Evolutionary conservation across 2,113 vertebrate genomes (phyloP).

Genomic region (Alaudala cheleensis): DNA sequence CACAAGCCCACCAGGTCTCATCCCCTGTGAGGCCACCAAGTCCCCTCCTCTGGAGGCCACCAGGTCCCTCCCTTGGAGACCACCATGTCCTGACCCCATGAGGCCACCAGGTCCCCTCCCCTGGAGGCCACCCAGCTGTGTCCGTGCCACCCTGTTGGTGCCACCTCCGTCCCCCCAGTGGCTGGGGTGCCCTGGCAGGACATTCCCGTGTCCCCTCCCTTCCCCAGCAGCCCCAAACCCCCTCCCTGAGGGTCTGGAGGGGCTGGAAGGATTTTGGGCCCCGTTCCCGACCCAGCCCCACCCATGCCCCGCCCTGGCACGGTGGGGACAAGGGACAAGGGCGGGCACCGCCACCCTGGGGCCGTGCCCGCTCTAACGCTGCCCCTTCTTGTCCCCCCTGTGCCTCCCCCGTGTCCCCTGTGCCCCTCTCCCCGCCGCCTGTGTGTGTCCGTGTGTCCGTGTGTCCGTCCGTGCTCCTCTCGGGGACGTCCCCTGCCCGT

Average conservation of each 20-base stretch:
- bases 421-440: not conserved
- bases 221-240: not conserved
- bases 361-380: conserved; percentile 65
- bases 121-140: not conserved
- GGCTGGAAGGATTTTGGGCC: not conserved
- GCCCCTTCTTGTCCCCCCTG: conserved; percentile 74
- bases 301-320: not conserved
- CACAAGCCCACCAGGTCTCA: not conserved
- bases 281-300: not conserved
- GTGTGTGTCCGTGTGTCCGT: not conserved
- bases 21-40: not conserved
- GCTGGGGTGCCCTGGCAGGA: not conserved
- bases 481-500: not conserved
- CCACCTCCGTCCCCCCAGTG: rapidly evolving
- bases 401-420: not conserved
- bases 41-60: not conserved
- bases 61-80: too few relatives aligned
- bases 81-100: too few relatives aligned
- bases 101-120: not conserved
- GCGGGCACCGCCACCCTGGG: not conserved
- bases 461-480: not conserved
- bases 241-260: rapidly evolving
- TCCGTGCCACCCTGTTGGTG: not conserved
- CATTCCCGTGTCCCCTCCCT: rapidly evolving
- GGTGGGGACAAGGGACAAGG: not conserved